Percentiles rank a stretch among this genome's conserved stretches.
Conservation (phyloP, 2,888 invertebrate genomes). For the Steromphala cineraria region DNA sequence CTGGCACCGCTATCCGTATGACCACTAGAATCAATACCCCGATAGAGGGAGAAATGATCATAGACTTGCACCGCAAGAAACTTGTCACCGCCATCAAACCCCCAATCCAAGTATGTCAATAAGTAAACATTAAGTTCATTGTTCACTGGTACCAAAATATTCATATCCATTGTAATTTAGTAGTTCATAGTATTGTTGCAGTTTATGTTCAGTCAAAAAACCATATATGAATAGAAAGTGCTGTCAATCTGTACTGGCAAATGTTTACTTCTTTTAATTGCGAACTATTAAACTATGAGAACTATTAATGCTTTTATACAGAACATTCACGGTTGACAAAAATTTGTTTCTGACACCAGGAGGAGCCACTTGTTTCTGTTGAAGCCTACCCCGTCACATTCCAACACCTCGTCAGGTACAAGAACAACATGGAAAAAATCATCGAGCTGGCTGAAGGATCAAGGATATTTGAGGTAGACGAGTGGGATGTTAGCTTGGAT, state of each 20-base stretch:
- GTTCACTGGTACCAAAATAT: no score
- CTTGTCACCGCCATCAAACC: slow-evolving; percentile 9
- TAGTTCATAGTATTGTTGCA: no score
- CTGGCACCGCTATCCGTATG: slow-evolving; percentile 1
- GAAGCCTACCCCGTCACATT: slow-evolving; percentile 8
- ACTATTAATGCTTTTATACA: no score
- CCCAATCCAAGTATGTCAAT: slow-evolving; percentile 15
- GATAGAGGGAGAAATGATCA: background rate
- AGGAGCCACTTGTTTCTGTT: background rate
- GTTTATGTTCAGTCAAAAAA: no score
- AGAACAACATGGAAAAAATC: background rate
- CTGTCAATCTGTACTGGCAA: no score
- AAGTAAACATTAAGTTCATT: no score
- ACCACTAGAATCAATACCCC: background rate
- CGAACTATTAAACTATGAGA: no score
- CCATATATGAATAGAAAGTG: no score
- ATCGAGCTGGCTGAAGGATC: background rate
- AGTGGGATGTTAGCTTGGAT: no score
- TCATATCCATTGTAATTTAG: no score
- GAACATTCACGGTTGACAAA: background rate
- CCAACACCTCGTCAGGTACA: background rate
- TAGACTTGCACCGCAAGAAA: slow-evolving; percentile 1
- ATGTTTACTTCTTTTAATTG: no score
- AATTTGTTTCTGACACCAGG: background rate
- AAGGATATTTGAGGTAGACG: background rate